Conservation (phyloP, 1,140 invertebrate genomes). For the Zophobas atratus region DNA sequence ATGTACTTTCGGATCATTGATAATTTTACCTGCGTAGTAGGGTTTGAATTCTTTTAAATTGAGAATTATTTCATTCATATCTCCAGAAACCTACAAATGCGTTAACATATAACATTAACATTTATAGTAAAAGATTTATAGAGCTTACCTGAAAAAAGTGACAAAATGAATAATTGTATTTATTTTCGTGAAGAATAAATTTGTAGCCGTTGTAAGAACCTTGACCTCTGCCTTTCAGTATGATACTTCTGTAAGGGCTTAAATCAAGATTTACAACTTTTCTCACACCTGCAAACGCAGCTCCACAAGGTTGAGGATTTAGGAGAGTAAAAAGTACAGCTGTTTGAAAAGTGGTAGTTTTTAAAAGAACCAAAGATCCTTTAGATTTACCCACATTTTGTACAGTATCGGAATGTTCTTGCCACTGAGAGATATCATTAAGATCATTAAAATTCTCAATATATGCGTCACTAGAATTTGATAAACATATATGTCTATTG, state of each 20-base stretch:
- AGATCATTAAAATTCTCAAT: constrained; percentile 27
- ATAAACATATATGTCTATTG: neutral
- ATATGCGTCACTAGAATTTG: neutral
- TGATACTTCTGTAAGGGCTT: constrained; percentile 69
- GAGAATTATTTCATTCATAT: constrained; percentile 17
- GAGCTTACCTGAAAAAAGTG: constrained; percentile 6
- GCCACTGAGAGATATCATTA: constrained; percentile 68
- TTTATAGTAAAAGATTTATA: neutral
- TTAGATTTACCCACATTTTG: constrained; percentile 78
- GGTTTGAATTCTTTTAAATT: constrained; percentile 32
- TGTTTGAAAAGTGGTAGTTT: constrained; percentile 73
- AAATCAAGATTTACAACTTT: constrained; percentile 71
- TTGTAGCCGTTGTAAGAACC: constrained; percentile 69
- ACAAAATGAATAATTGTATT: constrained; percentile 12
- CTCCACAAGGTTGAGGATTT: constrained; percentile 80
- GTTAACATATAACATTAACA: neutral
- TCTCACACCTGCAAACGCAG: constrained; percentile 78
- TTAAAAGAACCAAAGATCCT: constrained; percentile 74
- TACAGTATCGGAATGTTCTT: constrained; percentile 78
- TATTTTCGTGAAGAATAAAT: constrained; percentile 30
- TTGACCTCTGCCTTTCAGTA: constrained; percentile 73
- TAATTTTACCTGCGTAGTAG: constrained; percentile 61
- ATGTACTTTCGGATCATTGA: constrained; percentile 70
- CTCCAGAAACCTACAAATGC: constrained; percentile 22
- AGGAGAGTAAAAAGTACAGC: constrained; percentile 79